phyloP scores from a whole-genome alignment of 1,140 invertebrate genomes.

The Cherax quadricarinatus region DNA sequence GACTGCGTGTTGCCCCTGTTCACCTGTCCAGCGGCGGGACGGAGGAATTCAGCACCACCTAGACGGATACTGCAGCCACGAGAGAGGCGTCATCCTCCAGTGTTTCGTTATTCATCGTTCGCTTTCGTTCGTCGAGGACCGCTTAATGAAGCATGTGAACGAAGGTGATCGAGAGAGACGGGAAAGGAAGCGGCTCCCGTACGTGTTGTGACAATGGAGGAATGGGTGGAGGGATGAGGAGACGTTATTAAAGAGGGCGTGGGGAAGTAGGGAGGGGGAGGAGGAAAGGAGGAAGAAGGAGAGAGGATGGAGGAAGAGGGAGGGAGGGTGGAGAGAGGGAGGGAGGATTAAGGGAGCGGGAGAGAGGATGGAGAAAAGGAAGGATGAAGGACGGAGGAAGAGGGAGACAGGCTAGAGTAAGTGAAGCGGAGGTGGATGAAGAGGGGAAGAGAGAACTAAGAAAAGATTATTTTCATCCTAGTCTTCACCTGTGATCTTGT shows the following conservation, averaged over 20 bases:
- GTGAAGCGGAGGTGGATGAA: too few species aligned
- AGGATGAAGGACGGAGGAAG: too few species aligned
- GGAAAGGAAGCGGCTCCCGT: slow-evolving; percentile 41
- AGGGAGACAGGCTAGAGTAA: too few species aligned
- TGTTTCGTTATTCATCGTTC: slow-evolving; percentile 25
- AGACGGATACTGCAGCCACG: neutral
- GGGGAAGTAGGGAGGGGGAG: neutral
- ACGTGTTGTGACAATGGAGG: slow-evolving; percentile 49
- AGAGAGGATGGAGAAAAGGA: too few species aligned
- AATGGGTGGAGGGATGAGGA: neutral
- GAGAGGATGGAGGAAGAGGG: too few species aligned
- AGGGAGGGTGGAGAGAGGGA: neutral
- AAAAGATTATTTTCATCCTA: slow-evolving; percentile 7
- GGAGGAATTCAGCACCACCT: neutral
- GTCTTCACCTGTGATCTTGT: too few species aligned
- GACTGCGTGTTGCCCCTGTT: too few species aligned
- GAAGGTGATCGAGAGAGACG: slow-evolving; percentile 47
- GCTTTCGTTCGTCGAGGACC: neutral
- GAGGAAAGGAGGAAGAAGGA: too few species aligned
- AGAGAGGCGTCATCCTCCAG: neutral
- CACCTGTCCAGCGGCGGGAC: too few species aligned
- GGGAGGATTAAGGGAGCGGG: too few species aligned
- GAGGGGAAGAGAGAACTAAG: neutral
- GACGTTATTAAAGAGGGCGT: neutral
- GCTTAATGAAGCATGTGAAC: slow-evolving; percentile 40